phyloP scores from a whole-genome alignment of 2,113 vertebrate genomes.

The Rhynchomys soricoides region DNA sequence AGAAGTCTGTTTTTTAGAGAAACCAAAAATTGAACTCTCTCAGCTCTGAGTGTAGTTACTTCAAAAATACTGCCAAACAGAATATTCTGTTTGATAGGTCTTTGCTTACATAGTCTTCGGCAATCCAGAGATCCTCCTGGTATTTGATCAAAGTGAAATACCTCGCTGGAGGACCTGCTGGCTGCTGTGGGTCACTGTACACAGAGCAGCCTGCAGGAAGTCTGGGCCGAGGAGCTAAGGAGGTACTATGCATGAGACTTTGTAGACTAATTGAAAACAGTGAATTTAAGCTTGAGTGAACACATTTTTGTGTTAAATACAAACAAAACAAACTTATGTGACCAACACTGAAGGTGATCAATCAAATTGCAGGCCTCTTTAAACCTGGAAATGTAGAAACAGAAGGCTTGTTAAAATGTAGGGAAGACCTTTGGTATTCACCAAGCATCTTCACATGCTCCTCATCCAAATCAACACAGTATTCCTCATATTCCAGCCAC shows the following conservation, averaged over 20 bases:
- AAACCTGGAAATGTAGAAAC: neutral
- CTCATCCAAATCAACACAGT: fast-evolving
- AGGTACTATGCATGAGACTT: neutral
- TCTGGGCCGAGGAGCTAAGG: neutral
- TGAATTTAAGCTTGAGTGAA: neutral
- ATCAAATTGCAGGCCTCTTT: neutral
- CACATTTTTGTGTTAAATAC: neutral
- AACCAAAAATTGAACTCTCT: conserved; percentile 62
- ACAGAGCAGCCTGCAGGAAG: neutral
- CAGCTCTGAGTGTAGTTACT: conserved; percentile 52
- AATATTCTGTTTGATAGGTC: conserved; percentile 76
- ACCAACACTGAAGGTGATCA: neutral
- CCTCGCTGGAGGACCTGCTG: neutral
- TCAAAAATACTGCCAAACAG: conserved; percentile 65
- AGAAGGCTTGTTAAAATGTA: neutral
- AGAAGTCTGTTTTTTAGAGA: conserved; percentile 51
- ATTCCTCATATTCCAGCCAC: neutral
- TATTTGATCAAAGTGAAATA: conserved; percentile 70
- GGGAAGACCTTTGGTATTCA: neutral
- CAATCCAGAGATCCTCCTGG: conserved; percentile 25
- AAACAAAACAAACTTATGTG: neutral
- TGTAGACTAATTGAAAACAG: conserved; percentile 22
- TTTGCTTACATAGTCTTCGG: conserved; percentile 57
- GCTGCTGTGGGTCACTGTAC: neutral
- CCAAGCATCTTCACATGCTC: too few species aligned